Conservation (phyloP, 2,888 invertebrate genomes). For the Sarcophaga caerulescens region DNA sequence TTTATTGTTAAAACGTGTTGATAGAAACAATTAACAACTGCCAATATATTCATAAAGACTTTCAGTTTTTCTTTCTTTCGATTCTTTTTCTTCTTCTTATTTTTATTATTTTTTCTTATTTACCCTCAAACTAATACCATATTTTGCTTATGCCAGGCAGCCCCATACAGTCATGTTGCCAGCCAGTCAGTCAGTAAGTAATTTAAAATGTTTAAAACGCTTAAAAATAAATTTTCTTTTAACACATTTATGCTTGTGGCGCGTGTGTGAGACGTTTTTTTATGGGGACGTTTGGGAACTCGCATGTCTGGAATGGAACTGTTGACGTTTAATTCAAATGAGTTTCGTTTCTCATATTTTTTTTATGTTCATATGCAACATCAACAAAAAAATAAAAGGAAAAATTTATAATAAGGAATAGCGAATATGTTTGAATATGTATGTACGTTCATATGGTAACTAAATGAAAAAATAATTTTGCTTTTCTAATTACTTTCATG, state of each 20-base stretch:
- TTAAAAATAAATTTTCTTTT: conserved; percentile 58
- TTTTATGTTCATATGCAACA: not conserved
- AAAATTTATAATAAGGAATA: no score
- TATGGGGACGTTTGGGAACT: not conserved
- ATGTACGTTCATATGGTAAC: conserved; percentile 45
- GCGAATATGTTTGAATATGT: not conserved
- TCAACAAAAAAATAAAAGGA: no score
- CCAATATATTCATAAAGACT: conserved; percentile 37
- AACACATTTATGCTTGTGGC: conserved; percentile 35
- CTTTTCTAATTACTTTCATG: conserved; percentile 77
- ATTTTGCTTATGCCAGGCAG: no score
- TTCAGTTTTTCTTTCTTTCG: conserved; percentile 9
- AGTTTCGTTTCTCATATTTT: not conserved
- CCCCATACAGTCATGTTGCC: no score
- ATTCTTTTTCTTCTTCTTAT: not conserved
- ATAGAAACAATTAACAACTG: conserved; percentile 77
- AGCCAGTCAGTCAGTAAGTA: not conserved
- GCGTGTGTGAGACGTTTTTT: not conserved
- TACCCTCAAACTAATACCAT: not conserved
- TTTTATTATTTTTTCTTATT: conserved; percentile 12
- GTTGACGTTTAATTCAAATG: conserved; percentile 64
- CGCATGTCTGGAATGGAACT: conserved; percentile 53
- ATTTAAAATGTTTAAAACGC: conserved; percentile 48
- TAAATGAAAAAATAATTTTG: conserved; percentile 73
- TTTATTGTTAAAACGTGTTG: conserved; percentile 74